These are phyloP conservation scores for Lepidurus apus DNA, from an alignment of 1,140 invertebrate genomes.

Conservation along the genomic window DNA sequence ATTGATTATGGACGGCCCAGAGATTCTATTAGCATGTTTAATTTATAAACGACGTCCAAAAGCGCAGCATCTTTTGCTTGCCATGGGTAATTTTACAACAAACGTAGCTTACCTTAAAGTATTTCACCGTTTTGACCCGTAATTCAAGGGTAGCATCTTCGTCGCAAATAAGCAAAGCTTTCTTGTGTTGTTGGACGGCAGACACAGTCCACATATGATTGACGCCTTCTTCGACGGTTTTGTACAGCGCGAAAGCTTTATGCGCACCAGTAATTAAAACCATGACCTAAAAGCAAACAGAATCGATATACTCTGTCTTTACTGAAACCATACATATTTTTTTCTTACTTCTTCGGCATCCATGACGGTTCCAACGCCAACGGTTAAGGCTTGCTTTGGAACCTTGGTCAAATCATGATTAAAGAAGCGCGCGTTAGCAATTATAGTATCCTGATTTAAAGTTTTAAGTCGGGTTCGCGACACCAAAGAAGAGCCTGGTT, in stretches of 20 bases:
- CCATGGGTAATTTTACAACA: no score
- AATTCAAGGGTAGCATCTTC: slow-evolving; percentile 96
- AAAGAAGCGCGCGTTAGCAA: slow-evolving; percentile 96
- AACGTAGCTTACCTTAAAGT: slow-evolving; percentile 75
- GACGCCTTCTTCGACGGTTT: slow-evolving; percentile 94
- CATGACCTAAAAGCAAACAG: slow-evolving; percentile 66
- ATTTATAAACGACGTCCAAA: not conserved
- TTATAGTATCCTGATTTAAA: slow-evolving; percentile 88
- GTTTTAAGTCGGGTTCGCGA: slow-evolving; percentile 90
- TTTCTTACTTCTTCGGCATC: slow-evolving; percentile 80
- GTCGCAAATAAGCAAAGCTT: slow-evolving; percentile 90
- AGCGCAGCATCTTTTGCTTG: not conserved
- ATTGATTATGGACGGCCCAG: slow-evolving; percentile 63
- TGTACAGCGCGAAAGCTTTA: slow-evolving; percentile 93
- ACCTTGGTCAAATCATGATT: slow-evolving; percentile 88
- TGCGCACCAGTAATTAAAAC: slow-evolving; percentile 96
- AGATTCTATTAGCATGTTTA: slow-evolving; percentile 51
- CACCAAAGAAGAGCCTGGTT: slow-evolving; percentile 69
- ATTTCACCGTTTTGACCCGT: slow-evolving; percentile 97
- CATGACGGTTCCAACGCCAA: slow-evolving; percentile 98
- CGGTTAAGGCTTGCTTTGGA: slow-evolving; percentile 88
- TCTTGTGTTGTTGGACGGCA: slow-evolving; percentile 92
- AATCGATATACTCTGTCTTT: slow-evolving; percentile 24
- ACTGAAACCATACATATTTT: not conserved
- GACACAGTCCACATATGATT: slow-evolving; percentile 99